These are phyloP conservation scores for Cirrhinus mrigala DNA, from an alignment of 2,797 vertebrate species.

Conservation along the genomic window DNA sequence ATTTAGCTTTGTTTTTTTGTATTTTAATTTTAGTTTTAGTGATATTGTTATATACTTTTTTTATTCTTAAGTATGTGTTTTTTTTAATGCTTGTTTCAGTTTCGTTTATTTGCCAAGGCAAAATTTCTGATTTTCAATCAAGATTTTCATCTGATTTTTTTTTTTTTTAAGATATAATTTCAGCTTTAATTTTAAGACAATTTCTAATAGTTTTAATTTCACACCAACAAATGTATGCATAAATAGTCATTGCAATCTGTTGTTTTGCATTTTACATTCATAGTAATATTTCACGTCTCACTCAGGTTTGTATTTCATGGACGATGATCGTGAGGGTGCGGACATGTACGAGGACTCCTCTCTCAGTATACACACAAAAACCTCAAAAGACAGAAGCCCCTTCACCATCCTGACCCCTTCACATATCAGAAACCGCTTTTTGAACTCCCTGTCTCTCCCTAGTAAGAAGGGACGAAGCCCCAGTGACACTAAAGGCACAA, in stretches of 20 bases:
- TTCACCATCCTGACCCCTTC: constrained; percentile 84
- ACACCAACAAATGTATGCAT: background rate
- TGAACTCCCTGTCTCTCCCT: constrained; percentile 84
- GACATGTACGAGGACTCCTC: constrained; percentile 82
- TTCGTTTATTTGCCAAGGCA: background rate
- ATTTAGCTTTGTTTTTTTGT: too few species aligned
- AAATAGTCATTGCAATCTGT: background rate
- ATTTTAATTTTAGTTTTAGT: too few species aligned
- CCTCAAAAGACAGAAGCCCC: constrained; percentile 82
- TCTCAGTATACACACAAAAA: constrained; percentile 77
- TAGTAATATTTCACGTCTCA: background rate
- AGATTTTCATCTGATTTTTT: background rate
- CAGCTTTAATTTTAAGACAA: background rate
- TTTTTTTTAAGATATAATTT: background rate
- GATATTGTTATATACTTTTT: too few species aligned
- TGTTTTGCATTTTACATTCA: background rate
- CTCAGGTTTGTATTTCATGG: constrained; percentile 84
- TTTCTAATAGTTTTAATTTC: background rate
- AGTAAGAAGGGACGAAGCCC: constrained; percentile 85
- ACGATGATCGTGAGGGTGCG: constrained; percentile 81
- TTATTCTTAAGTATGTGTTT: too few species aligned
- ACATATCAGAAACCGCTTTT: constrained; percentile 82
- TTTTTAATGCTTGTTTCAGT: background rate
- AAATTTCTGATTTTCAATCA: too few species aligned
- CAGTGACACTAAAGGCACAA: constrained; percentile 77